Evolutionary conservation across 2,888 invertebrate genomes (phyloP), one percentile per base, ranked within the genome.

Genomic region (Thumatha senex): DNA sequence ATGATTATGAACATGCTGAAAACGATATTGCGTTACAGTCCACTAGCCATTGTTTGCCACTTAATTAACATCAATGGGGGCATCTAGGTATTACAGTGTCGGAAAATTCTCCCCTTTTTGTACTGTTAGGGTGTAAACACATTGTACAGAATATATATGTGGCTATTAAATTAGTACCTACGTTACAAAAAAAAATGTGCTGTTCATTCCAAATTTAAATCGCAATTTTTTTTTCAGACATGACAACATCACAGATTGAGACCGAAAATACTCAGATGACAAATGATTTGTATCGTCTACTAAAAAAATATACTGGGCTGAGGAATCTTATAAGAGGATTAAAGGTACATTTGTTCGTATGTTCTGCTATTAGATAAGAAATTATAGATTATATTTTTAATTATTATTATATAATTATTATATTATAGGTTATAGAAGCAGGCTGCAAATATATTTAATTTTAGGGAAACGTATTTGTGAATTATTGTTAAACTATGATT

Each of bases 201-300:
- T n/a, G n/a, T n/a, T n/a, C n/a, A n/a, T n/a, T n/a, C n/a, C n/a
- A n/a, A n/a, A n/a, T n/a, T n/a, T n/a, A n/a, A n/a, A n/a, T n/a
- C n/a, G n/a, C n/a, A n/a, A n/a, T 24, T 35, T 35, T 24, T 14
- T 30, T 93, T 93, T 42, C 93, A 98, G 98, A 96, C 78, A 96
- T 98, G 96, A 97, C 97, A 55, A 97, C 97, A 51, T 95, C 96
- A 49, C 98, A 97, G 86, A 97, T 99, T 74, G 96, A 97, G 81
- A 93, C 95, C 24, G 98, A 98, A 86, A 98, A 98, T 81, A 97
- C 97, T 10, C 97, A 97, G 86, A 95, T 98, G 94, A 97, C 97
- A 68, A 97, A 97, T 80, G 98, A 98, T 83, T 93, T 98, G 68
- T 98, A 98, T 84, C 95, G 98, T 77, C 93, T 98, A 62, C 92